Conservation (phyloP, 2,797 vertebrate species). For the Oceanodroma leucorhoa region DNA sequence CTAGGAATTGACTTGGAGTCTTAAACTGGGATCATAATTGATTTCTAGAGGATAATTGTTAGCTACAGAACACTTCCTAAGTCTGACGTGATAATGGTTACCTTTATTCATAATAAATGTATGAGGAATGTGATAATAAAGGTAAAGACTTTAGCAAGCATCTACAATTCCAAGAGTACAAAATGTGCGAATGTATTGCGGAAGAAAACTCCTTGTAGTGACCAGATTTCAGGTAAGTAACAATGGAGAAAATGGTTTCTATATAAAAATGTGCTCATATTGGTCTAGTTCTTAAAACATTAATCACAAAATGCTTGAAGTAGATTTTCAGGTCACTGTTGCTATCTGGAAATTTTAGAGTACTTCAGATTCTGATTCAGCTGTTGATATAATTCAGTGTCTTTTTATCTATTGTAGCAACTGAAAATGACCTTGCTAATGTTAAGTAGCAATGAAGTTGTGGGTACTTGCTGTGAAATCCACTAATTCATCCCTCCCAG, state of each 20-base stretch:
- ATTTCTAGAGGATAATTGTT: not conserved
- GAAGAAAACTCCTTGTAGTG: not conserved
- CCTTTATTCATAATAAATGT: not conserved
- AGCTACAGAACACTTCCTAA: not conserved
- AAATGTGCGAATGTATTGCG: not conserved
- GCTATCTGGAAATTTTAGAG: not conserved
- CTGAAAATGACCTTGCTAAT: not conserved
- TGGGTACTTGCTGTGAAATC: not conserved
- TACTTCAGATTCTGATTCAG: not conserved
- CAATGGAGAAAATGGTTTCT: not conserved
- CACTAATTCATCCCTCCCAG: not conserved
- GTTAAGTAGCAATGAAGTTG: not conserved
- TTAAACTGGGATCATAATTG: not conserved
- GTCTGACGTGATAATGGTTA: not conserved
- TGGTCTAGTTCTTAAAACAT: not conserved
- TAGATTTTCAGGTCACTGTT: not conserved
- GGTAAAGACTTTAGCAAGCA: not conserved
- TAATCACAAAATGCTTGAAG: not conserved
- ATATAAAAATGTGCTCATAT: accelerated
- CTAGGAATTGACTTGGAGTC: not conserved
- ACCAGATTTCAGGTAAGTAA: not conserved
- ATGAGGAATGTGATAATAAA: not conserved
- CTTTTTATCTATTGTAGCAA: not conserved
- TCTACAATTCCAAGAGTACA: not conserved
- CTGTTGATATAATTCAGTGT: not conserved